Conservation (phyloP, 2,797 vertebrate genomes). For the Microctenopoma lineatum region DNA sequence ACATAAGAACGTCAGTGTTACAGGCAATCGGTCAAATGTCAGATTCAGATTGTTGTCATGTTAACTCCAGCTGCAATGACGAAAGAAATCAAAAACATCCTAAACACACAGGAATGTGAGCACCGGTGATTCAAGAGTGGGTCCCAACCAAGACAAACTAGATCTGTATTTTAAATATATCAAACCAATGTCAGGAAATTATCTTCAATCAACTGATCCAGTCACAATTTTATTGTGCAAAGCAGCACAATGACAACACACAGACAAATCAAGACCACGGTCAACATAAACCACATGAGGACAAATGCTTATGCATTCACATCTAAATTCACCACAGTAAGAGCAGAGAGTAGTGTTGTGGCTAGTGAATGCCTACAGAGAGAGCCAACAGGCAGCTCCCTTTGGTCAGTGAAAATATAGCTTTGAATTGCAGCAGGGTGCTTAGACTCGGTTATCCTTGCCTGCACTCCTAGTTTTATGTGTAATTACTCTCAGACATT, state of each 20-base stretch:
- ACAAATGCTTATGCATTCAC: too few species aligned
- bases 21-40: not conserved
- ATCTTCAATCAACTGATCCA: too few species aligned
- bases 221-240: too few species aligned
- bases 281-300: too few species aligned
- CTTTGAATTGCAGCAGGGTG: not conserved
- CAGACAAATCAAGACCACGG: too few species aligned
- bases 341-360: too few species aligned
- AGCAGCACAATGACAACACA: too few species aligned
- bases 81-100: not conserved
- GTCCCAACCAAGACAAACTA: not conserved
- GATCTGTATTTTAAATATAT: not conserved
- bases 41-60: not conserved
- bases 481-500: not conserved
- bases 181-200: not conserved
- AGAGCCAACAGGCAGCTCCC: too few species aligned
- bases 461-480: not conserved
- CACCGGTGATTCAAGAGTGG: not conserved
- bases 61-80: not conserved
- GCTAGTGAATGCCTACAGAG: too few species aligned
- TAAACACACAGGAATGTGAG: not conserved
- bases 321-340: too few species aligned
- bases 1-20: constrained; percentile 17
- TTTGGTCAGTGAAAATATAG: not conserved
- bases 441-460: not conserved